A percentile compares a stretch with the other conserved stretches of the same genome.
These are phyloP conservation scores for Drosophila tani DNA, from an alignment of 1,140 invertebrate genomes.

Conservation along the genomic window DNA sequence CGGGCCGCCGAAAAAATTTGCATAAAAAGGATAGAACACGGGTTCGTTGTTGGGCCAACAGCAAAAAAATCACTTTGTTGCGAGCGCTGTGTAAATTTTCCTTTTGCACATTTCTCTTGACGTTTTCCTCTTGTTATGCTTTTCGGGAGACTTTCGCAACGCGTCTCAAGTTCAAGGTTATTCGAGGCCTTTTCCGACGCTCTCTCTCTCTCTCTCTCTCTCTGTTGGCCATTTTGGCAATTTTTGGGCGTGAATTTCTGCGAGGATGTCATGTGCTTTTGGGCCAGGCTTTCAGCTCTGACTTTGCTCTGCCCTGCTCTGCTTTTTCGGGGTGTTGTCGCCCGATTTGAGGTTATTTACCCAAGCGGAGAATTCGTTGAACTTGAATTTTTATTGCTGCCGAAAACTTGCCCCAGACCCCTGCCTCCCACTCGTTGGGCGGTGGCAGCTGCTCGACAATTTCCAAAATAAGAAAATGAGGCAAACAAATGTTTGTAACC, in stretches of 20 bases:
- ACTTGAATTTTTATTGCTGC: slow-evolving; percentile 73
- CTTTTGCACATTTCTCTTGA: slow-evolving; percentile 32
- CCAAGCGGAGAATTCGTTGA: slow-evolving; percentile 74
- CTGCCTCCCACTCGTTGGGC: slow-evolving; percentile 4
- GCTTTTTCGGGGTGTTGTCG: slow-evolving; percentile 69
- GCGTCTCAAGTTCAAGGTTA: slow-evolving; percentile 63
- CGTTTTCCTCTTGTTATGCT: slow-evolving; percentile 50
- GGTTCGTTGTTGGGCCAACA: not conserved
- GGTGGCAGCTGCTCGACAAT: slow-evolving; percentile 43
- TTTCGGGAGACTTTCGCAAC: slow-evolving; percentile 48
- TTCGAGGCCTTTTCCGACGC: slow-evolving; percentile 40
- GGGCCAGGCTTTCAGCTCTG: slow-evolving; percentile 36
- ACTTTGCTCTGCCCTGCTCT: slow-evolving; percentile 28
- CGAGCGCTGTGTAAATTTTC: slow-evolving; percentile 43
- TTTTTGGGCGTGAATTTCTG: slow-evolving; percentile 69
- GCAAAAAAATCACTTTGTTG: slow-evolving; percentile 46
- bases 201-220: slow-evolving; percentile 17
- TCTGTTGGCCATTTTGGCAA: slow-evolving; percentile 25
- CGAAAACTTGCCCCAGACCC: slow-evolving; percentile 41
- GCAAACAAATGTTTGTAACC: slow-evolving; percentile 43
- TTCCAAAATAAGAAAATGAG: slow-evolving; percentile 34
- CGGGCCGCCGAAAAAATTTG: slow-evolving; percentile 22
- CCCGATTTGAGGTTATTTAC: slow-evolving; percentile 75
- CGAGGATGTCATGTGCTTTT: slow-evolving; percentile 63
- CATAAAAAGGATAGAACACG: slow-evolving; percentile 41